Evolutionary conservation across 2,113 vertebrate species (phyloP).

Genomic region (Megalops atlanticus): DNA sequence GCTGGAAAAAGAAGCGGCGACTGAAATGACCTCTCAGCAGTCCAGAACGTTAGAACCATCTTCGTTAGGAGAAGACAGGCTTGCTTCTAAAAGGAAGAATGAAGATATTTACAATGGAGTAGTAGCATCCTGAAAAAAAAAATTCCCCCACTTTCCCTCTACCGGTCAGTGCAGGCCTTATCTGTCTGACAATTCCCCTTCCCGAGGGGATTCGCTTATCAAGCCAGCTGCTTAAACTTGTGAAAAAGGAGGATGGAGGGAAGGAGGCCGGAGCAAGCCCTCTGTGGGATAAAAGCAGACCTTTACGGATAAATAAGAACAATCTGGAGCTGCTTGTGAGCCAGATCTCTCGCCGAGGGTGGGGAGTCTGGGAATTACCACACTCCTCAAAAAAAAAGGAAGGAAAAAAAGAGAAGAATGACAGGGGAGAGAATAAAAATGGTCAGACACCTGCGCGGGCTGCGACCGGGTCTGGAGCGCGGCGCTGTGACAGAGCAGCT

Average conservation of each 20-base stretch:
- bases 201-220: constrained; percentile 49
- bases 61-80: not conserved
- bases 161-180: constrained; percentile 56
- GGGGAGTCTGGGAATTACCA: constrained; percentile 20
- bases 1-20: not conserved
- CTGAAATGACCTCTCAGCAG: not conserved
- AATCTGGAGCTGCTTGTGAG: constrained; percentile 30
- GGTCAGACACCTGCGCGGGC: not conserved
- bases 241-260: constrained; percentile 10
- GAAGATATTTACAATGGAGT: not conserved
- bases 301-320: constrained; percentile 24
- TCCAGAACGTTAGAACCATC: too few species aligned
- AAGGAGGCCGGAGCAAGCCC: not conserved
- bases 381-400: constrained; percentile 1
- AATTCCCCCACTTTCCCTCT: constrained; percentile 31
- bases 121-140: not conserved
- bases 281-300: constrained; percentile 22
- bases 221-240: constrained; percentile 40
- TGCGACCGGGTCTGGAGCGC: constrained; percentile 22
- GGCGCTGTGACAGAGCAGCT: constrained; percentile 29
- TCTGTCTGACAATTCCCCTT: constrained; percentile 49
- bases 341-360: constrained; percentile 23
- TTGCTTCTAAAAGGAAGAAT: not conserved
- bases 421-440: not conserved
- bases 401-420: not conserved